Evolutionary conservation across 2,888 invertebrate genomes (phyloP).

Genomic region (Idaea biselata): DNA sequence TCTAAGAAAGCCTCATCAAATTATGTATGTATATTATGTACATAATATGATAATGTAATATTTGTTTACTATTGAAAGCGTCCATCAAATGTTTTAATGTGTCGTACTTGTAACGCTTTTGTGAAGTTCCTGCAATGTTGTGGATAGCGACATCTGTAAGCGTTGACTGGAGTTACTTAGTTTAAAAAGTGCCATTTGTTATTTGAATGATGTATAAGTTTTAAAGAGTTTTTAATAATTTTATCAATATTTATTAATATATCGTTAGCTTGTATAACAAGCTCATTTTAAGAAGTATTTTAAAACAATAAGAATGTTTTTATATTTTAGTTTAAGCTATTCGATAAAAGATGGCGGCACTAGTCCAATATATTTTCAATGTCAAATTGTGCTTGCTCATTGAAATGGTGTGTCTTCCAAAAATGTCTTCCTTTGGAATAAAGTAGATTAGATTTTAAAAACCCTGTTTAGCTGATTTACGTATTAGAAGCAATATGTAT

Average conservation of each 20-base stretch:
- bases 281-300: conserved; percentile 7
- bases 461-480: conserved; percentile 19
- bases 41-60: background rate
- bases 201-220: conserved; percentile 29
- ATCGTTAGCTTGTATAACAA: conserved; percentile 23
- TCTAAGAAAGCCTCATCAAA: too few species aligned
- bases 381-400: conserved; percentile 46
- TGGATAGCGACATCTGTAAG: conserved; percentile 10
- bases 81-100: conserved; percentile 4
- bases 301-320: conserved; percentile 11
- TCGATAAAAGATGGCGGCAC: conserved; percentile 34
- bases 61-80: conserved; percentile 4
- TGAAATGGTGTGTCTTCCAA: conserved; percentile 47
- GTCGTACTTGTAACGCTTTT: conserved; percentile 14
- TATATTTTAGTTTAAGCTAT: conserved; percentile 22
- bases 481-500: conserved; percentile 10
- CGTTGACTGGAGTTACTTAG: background rate
- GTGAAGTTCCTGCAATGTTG: conserved; percentile 9
- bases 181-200: conserved; percentile 34
- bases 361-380: conserved; percentile 65
- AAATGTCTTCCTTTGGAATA: conserved; percentile 41
- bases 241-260: background rate
- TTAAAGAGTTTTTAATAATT: background rate
- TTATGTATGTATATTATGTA: background rate
- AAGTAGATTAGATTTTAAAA: conserved; percentile 23